phyloP scores from a whole-genome alignment of 2,888 invertebrate species.

The Nipponacmea schrenckii region DNA sequence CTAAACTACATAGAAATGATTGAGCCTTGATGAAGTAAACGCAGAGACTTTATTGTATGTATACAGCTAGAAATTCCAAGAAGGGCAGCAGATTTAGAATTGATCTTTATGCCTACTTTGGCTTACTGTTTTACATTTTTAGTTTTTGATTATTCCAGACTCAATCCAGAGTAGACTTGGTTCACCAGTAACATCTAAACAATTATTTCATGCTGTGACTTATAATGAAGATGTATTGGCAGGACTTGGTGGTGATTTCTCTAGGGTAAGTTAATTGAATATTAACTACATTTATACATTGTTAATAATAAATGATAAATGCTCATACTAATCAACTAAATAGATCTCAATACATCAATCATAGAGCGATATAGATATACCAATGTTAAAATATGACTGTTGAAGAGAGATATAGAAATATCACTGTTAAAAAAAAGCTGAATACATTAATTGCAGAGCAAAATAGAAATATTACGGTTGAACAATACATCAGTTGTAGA shows the following conservation, averaged over 20 bases:
- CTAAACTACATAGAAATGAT: not conserved
- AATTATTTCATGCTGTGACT: conserved; percentile 53
- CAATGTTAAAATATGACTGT: too few relatives aligned
- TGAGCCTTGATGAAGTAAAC: not conserved
- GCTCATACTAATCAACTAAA: too few relatives aligned
- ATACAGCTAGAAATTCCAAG: conserved; percentile 31
- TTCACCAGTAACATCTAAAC: conserved; percentile 31
- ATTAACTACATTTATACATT: too few relatives aligned
- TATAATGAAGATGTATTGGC: conserved; percentile 49
- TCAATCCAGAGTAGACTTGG: conserved; percentile 32
- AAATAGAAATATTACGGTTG: too few relatives aligned
- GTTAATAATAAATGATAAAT: too few relatives aligned
- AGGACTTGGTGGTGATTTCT: conserved; percentile 57
- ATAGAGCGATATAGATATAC: too few relatives aligned
- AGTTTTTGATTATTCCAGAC: conserved; percentile 28
- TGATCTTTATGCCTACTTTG: too few relatives aligned
- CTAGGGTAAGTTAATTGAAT: conserved; percentile 48
- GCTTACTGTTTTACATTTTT: not conserved
- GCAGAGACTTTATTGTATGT: conserved; percentile 19
- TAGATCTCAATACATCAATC: too few relatives aligned
- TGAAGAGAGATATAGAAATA: too few relatives aligned
- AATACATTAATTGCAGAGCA: too few relatives aligned
- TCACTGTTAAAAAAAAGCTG: too few relatives aligned
- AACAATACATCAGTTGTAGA: too few relatives aligned
- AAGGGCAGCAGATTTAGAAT: conserved; percentile 17